phyloP scores from a whole-genome alignment of 2,888 invertebrate species.

The Orchestes rusci region DNA sequence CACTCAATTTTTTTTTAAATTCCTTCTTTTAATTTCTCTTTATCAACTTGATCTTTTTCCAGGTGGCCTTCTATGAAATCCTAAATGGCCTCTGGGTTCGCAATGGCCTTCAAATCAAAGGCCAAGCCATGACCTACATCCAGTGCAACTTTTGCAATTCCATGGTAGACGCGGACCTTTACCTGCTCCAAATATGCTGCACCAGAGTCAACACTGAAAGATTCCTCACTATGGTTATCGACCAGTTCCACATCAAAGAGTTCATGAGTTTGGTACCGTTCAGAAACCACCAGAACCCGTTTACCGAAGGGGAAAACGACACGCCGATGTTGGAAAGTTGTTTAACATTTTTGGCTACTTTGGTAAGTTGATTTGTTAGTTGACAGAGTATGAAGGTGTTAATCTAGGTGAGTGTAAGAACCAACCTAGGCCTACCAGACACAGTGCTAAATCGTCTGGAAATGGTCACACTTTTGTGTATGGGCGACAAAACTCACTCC shows the following conservation, averaged over 20 bases:
- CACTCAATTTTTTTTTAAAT: too few species aligned
- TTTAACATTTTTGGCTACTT: conserved; percentile 81
- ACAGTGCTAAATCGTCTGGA: conserved; percentile 67
- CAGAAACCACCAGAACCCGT: conserved; percentile 52
- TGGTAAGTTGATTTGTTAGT: conserved; percentile 52
- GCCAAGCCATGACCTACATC: conserved; percentile 98
- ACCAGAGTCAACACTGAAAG: conserved; percentile 79
- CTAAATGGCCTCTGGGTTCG: conserved; percentile 92
- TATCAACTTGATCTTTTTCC: conserved; percentile 32
- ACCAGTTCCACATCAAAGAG: conserved; percentile 84
- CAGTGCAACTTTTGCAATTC: conserved; percentile 98
- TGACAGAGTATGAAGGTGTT: not conserved
- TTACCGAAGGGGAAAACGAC: conserved; percentile 72
- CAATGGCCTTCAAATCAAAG: conserved; percentile 94
- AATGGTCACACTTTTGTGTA: conserved; percentile 88
- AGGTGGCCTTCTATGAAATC: conserved; percentile 95
- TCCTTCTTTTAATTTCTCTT: too few species aligned
- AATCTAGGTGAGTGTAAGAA: not conserved
- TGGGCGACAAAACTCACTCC: conserved; percentile 92
- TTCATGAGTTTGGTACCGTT: conserved; percentile 75
- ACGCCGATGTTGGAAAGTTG: conserved; percentile 88
- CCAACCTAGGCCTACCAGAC: conserved; percentile 51
- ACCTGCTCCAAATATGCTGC: conserved; percentile 88
- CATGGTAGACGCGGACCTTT: conserved; percentile 96
- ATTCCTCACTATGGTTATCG: conserved; percentile 79